Evolutionary conservation across 1,140 invertebrate genomes (phyloP), one percentile per base, ranked within the genome.

Genomic region (Ptiloglossa arizonensis): DNA sequence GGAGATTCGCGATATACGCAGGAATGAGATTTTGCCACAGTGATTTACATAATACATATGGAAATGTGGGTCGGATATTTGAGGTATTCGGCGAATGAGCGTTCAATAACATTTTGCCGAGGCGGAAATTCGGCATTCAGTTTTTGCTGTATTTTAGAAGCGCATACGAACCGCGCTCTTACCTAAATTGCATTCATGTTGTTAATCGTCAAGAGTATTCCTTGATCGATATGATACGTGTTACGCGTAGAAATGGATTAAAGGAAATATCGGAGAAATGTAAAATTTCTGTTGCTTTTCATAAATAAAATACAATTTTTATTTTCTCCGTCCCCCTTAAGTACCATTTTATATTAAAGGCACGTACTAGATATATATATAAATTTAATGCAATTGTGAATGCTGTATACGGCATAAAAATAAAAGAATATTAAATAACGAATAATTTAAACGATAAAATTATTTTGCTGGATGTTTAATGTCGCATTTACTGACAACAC

Each of bases 21-120:
- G 54, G 54, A 13, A 29, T 56, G 54, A 24, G 54, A 56, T 56
- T 29, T 24, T 24, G 22, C 24, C 54, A 56, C 17, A 56, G 24
- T 29, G 54, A 56, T 56, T 24, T 56, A 56, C 54, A 56, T 56
- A 56, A 56, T 56, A 56, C 54, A 56, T 56, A 56, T 56, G 54
- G 54, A 56, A 56, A 56, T 56, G 15, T 56, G 24, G 54, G 24
- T 56, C 24, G 54, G 54, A 56, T 56, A 56, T 56, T 56, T 27
- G 54, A 29, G 54, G 24, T 56, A 13, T 24, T 56, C 13, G 24
- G 1, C 24, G 54, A 22, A 56, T 56, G 54, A 24, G 4, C 54
- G 24, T 56, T 56, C 54, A 56, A 56, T 56, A 56, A 29, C 54
- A 24, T 56, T 56, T 56, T 56, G 54, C 54, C 54, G 54, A 56